Base-by-base conservation (phyloP, 1,140 invertebrate species). In the Drosophila ercepeae region DNA sequence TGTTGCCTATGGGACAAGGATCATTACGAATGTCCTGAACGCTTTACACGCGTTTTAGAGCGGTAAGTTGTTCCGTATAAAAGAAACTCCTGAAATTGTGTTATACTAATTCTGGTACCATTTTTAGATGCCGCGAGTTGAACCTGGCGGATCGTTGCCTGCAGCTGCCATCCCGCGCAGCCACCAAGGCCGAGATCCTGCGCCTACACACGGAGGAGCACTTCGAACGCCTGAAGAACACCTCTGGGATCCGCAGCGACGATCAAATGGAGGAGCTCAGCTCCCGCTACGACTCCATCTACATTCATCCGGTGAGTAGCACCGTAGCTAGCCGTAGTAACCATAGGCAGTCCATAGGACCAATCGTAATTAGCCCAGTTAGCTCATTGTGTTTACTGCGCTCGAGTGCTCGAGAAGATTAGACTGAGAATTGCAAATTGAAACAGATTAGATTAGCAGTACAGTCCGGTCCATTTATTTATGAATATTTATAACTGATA, bases 291-390 rank as follows among this genome's bases (percentile, higher is more conserved):
- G 97, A 99, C 91, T 94, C 96, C 9, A 92, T 98, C 78, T 99
- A 96, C 91, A 94, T 98, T 91, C 95, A 98, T 93, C 94, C 96
- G 61, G 96, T 97, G 93, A 92, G 93, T n/a, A n/a, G n/a, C n/a
- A n/a, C n/a, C n/a, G n/a, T n/a, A n/a, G n/a, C n/a, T n/a, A n/a
- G n/a, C n/a, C n/a, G n/a, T n/a, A n/a, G n/a, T n/a, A n/a, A n/a
- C n/a, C n/a, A n/a, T n/a, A 52, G 42, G 25, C 23, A 46, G 16
- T 19, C 4, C 9, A 1, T 5, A 2, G 4, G n/a, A 7, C 13
- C 36, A 14, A 3, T 11, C n/a, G 6, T 21, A 21, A 19, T 36
- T 46, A n/a, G 9, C n/a, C 18, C 1, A 32, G 0, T 11, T 11
- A 13, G 29, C 19, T 39, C 5, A 34, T 27, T 50, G 11, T 52